phyloP scores from a whole-genome alignment of 2,113 vertebrate genomes.

The Dicaeum eximium region DNA sequence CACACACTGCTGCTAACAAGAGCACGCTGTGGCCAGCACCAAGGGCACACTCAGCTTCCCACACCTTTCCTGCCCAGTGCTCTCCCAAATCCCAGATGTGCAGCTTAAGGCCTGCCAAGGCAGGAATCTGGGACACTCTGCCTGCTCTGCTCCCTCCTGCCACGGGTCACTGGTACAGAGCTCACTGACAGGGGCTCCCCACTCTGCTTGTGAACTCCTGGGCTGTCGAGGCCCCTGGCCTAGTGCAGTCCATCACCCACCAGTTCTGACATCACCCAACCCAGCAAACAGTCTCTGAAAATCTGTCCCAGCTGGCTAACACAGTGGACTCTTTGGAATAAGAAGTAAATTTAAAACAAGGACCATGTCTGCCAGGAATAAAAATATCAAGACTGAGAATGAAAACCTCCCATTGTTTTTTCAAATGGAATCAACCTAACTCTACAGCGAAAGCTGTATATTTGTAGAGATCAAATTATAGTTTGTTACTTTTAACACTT shows the following conservation, averaged over 20 bases:
- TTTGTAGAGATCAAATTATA: not conserved
- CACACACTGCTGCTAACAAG: fast-evolving
- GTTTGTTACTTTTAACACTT: fast-evolving
- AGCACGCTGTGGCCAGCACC: not conserved
- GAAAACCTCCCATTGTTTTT: not conserved
- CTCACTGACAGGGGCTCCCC: fast-evolving
- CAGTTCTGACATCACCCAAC: not conserved
- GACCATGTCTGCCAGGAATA: not conserved
- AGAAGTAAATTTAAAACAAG: not conserved
- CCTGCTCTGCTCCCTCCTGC: not conserved
- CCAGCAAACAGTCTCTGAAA: not conserved
- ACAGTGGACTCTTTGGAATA: not conserved
- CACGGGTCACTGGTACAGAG: not conserved
- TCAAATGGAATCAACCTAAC: not conserved
- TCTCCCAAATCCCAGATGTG: not conserved
- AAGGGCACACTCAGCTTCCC: not conserved
- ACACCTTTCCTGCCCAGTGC: not conserved
- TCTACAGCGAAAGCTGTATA: not conserved
- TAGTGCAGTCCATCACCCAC: fast-evolving
- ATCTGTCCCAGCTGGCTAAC: not conserved
- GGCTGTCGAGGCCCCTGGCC: fast-evolving
- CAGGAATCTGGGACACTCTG: not conserved
- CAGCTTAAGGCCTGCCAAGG: not conserved
- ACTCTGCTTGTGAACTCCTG: fast-evolving
- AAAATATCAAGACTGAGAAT: not conserved